phyloP scores from a whole-genome alignment of 2,888 invertebrate genomes.

The Synergus umbraculus region DNA sequence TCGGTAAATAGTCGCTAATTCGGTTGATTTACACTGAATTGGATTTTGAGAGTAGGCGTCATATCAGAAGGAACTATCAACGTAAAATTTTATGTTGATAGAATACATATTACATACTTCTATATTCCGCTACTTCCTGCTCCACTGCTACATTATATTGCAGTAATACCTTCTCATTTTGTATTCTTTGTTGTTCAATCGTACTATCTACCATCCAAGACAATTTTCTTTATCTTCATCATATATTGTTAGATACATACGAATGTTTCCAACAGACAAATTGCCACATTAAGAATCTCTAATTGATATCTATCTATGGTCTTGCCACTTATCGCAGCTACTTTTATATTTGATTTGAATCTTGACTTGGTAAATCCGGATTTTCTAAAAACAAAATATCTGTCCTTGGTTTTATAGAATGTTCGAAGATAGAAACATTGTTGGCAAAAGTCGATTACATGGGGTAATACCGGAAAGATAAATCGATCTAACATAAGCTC shows the following conservation, averaged over 20 bases:
- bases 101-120: neutral
- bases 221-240: too few species aligned
- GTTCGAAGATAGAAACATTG: constrained; percentile 34
- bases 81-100: too few species aligned
- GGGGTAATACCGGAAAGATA: constrained; percentile 46
- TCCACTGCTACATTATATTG: neutral
- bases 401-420: neutral
- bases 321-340: too few species aligned
- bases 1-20: too few species aligned
- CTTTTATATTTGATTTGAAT: neutral
- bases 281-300: too few species aligned
- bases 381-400: neutral
- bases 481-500: constrained; percentile 33
- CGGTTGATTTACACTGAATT: too few species aligned
- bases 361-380: neutral
- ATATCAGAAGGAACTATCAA: too few species aligned
- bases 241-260: too few species aligned
- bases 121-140: neutral
- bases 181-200: neutral
- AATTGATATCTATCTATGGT: too few species aligned
- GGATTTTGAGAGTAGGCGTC: neutral
- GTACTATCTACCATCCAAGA: too few species aligned
- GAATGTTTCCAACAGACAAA: too few species aligned
- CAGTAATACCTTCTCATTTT: neutral
- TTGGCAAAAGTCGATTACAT: constrained; percentile 48